Evolutionary conservation across 2,888 invertebrate species (phyloP).

Genomic region (Nineta flava): DNA sequence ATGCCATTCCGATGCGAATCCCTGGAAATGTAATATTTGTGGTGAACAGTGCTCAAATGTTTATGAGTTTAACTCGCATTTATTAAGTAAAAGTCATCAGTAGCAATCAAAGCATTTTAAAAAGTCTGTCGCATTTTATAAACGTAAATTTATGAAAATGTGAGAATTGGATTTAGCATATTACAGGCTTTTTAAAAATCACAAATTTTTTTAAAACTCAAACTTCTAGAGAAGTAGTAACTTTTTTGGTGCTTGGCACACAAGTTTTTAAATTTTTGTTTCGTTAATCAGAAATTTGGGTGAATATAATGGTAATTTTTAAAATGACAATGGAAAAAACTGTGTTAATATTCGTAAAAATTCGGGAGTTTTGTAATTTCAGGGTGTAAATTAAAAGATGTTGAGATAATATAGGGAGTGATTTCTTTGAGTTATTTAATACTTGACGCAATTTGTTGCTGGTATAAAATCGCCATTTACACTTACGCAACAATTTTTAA

Average conservation of each 20-base stretch:
- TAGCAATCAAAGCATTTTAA: slow-evolving; percentile 28
- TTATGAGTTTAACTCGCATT: slow-evolving; percentile 93
- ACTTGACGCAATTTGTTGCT: too few species aligned
- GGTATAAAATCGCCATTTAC: too few species aligned
- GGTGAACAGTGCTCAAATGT: slow-evolving; percentile 89
- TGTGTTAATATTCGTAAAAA: too few species aligned
- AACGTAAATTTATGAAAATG: neutral
- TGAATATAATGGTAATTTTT: too few species aligned
- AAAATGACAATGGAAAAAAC: too few species aligned
- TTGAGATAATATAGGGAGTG: too few species aligned
- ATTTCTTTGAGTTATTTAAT: too few species aligned
- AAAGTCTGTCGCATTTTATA: slow-evolving; percentile 7
- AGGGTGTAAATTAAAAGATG: too few species aligned
- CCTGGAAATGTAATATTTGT: slow-evolving; percentile 96
- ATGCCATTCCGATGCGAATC: slow-evolving; percentile 92
- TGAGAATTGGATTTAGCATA: neutral
- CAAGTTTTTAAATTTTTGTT: neutral
- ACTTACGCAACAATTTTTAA: too few species aligned
- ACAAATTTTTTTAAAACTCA: neutral
- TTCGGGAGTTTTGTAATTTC: too few species aligned
- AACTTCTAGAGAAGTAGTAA: neutral
- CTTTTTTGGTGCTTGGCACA: neutral
- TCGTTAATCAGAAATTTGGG: too few species aligned
- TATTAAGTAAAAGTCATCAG: slow-evolving; percentile 85
- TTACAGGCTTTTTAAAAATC: neutral